These are phyloP conservation scores for Megaceryle maxima DNA, from an alignment of 2,113 vertebrate genomes.

Conservation along the genomic window DNA sequence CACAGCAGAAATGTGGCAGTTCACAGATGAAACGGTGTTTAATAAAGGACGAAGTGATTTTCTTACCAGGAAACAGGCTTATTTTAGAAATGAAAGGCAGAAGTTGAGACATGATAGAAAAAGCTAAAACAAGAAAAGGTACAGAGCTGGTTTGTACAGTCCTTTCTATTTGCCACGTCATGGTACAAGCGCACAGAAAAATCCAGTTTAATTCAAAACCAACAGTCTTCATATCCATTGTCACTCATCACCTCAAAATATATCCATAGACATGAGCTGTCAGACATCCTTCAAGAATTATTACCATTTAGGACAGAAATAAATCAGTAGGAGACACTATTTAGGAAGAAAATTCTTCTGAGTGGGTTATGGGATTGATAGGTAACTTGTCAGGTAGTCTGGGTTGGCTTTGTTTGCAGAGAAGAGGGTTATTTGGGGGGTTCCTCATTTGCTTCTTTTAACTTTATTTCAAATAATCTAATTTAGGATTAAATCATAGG, in stretches of 20 bases:
- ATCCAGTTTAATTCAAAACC: background rate
- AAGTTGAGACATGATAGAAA: background rate
- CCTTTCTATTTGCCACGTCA: background rate
- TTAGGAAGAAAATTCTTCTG: background rate
- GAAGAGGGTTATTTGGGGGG: background rate
- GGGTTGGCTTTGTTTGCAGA: background rate
- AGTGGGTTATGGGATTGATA: fast-evolving
- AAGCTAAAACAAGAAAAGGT: background rate
- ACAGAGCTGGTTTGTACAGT: background rate
- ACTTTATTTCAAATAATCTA: background rate
- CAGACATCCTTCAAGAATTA: background rate
- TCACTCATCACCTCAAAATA: background rate
- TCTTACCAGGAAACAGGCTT: background rate
- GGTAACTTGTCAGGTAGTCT: background rate
- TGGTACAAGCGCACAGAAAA: background rate
- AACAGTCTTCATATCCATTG: background rate
- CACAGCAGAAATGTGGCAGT: background rate
- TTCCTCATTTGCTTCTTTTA: background rate
- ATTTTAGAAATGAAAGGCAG: background rate
- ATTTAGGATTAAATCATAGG: background rate
- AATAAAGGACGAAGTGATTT: background rate
- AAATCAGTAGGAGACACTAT: background rate
- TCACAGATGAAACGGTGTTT: background rate
- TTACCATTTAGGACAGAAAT: background rate
- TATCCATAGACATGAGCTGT: background rate